Conservation (phyloP, 2,797 vertebrate species). For the Bucorvus abyssinicus region DNA sequence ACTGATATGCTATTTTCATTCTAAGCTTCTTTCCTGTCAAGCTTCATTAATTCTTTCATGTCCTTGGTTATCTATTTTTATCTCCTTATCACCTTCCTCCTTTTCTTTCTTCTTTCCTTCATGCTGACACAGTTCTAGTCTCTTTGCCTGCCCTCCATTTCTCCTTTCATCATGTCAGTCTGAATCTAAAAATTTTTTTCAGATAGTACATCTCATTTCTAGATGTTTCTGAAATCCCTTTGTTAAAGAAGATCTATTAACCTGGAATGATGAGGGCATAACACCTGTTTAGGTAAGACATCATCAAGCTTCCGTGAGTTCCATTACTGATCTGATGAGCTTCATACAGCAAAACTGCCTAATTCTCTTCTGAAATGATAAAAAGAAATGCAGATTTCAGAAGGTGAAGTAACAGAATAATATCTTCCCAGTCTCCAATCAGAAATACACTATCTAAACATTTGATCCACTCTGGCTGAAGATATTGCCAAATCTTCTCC, state of each 20-base stretch:
- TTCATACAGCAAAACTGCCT: not conserved
- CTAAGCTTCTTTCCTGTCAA: not conserved
- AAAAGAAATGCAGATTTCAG: constrained; percentile 11
- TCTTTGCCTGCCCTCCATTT: not conserved
- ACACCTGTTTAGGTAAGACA: not conserved
- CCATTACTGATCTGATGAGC: not conserved
- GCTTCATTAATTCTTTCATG: not conserved
- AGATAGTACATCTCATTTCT: not conserved
- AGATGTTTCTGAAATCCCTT: not conserved
- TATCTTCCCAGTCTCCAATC: not conserved
- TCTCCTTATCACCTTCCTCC: not conserved
- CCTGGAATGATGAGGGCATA: accelerated
- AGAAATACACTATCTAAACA: not conserved
- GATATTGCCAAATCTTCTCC: not conserved
- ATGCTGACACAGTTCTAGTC: not conserved
- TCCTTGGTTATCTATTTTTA: not conserved
- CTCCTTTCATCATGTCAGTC: not conserved
- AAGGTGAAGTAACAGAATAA: constrained; percentile 1
- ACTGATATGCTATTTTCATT: not conserved
- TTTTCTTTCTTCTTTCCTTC: not conserved
- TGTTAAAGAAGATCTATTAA: not conserved
- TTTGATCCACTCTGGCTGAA: not conserved
- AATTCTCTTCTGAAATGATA: constrained; percentile 34
- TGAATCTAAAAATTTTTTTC: not conserved
- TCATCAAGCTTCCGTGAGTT: not conserved